A percentile compares a stretch with the other conserved stretches of the same genome.
Evolutionary conservation across 2,797 vertebrate species (phyloP).

Genomic region (Cercopithecus neglectus): DNA sequence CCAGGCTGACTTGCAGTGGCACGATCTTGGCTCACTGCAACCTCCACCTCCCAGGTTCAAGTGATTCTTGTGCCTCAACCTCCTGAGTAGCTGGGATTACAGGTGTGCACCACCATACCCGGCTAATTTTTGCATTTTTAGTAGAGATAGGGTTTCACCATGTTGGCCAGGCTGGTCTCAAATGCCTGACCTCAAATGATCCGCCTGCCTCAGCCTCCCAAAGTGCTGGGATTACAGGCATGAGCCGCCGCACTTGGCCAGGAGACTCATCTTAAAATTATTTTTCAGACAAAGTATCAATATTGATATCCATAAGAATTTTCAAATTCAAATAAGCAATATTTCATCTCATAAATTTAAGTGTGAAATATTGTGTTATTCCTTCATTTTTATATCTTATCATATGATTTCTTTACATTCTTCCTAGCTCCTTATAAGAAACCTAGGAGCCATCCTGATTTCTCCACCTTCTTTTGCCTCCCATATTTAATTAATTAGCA

Average conservation of each 20-base stretch:
- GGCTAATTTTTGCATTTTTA: not conserved
- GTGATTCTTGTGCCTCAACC: not conserved
- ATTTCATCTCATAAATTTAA: not conserved
- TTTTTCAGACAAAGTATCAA: constrained; percentile 32
- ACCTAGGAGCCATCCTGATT: not conserved
- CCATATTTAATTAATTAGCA: not conserved
- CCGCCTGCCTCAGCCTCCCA: not conserved
- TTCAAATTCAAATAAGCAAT: constrained; percentile 30
- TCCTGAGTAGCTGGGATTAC: not conserved
- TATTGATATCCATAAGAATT: not conserved
- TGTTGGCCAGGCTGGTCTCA: not conserved
- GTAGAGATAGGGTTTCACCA: not conserved
- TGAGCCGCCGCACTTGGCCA: not conserved
- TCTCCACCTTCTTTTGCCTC: not conserved
- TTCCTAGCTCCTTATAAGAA: not conserved
- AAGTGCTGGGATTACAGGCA: not conserved
- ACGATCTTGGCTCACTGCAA: not conserved
- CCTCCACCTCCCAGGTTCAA: not conserved
- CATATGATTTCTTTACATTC: not conserved
- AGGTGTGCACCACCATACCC: not conserved
- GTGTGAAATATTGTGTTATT: not conserved
- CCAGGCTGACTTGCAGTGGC: not conserved
- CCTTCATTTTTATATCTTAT: not conserved
- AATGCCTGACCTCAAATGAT: not conserved
- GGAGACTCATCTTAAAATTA: constrained; percentile 25